These are phyloP conservation scores for Rhagonycha fulva DNA, from an alignment of 2,888 invertebrate species.

Conservation along the genomic window DNA sequence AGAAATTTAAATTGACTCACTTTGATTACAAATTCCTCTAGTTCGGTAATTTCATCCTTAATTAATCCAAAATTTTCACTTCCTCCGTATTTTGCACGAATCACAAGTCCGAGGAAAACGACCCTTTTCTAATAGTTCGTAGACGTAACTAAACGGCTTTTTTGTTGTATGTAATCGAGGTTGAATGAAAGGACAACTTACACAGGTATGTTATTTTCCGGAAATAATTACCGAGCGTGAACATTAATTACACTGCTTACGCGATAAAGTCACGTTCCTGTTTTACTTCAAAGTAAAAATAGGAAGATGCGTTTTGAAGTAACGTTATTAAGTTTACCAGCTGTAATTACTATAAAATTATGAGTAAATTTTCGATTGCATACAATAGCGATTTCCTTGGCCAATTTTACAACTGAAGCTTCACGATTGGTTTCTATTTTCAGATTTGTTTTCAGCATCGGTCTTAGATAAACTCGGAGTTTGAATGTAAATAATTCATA, in stretches of 20 bases:
- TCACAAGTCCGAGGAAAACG: neutral
- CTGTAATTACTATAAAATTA: neutral
- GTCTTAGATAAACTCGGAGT: neutral
- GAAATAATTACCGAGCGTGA: constrained; percentile 6
- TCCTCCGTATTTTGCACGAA: neutral
- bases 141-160: neutral
- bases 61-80: neutral
- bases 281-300: neutral
- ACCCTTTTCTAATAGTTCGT: neutral
- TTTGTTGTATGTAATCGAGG: neutral
- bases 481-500: neutral
- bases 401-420: neutral
- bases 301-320: neutral
- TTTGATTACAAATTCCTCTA: neutral
- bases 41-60: neutral
- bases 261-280: neutral
- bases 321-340: neutral
- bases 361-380: neutral
- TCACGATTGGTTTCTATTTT: constrained; percentile 14
- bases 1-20: neutral
- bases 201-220: constrained; percentile 8
- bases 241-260: neutral
- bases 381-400: constrained; percentile 21
- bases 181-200: neutral
- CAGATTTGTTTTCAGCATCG: constrained; percentile 7